A percentile compares a stretch with the other conserved stretches of the same genome.
These are phyloP conservation scores for Magallana ariakensis DNA, from an alignment of 1,140 invertebrate genomes.

Conservation along the genomic window DNA sequence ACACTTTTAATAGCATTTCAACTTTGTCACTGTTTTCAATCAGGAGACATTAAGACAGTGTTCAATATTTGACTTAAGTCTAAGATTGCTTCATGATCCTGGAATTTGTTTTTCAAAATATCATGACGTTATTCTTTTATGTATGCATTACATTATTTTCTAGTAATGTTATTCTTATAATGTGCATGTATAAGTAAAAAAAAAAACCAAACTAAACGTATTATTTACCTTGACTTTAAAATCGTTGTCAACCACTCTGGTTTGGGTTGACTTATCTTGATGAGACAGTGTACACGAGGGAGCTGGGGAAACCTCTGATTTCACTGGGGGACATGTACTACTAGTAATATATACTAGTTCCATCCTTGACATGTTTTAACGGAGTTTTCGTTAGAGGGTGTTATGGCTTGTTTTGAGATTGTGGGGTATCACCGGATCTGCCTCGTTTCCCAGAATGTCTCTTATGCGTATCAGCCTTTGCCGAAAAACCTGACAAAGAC, in stretches of 20 bases:
- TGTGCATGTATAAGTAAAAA: neutral
- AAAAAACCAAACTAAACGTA: neutral
- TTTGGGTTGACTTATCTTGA: neutral
- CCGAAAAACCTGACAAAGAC: neutral
- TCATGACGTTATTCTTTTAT: no score
- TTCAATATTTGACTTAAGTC: no score
- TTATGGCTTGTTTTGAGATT: neutral
- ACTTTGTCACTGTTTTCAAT: no score
- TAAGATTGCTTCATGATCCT: no score
- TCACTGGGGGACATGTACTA: neutral
- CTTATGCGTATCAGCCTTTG: no score
- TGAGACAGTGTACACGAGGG: neutral
- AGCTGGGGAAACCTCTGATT: neutral
- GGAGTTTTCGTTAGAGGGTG: neutral
- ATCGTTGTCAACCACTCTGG: neutral
- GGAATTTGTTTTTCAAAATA: neutral
- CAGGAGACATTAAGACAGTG: no score
- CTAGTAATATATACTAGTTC: neutral
- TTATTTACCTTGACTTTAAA: slow-evolving; percentile 1
- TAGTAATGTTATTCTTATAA: no score
- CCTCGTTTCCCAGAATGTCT: no score
- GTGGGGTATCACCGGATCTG: neutral
- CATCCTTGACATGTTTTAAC: neutral
- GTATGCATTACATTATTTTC: no score
- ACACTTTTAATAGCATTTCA: no score